Conservation (phyloP, 2,797 vertebrate species). For the Cottoperca gobio region DNA sequence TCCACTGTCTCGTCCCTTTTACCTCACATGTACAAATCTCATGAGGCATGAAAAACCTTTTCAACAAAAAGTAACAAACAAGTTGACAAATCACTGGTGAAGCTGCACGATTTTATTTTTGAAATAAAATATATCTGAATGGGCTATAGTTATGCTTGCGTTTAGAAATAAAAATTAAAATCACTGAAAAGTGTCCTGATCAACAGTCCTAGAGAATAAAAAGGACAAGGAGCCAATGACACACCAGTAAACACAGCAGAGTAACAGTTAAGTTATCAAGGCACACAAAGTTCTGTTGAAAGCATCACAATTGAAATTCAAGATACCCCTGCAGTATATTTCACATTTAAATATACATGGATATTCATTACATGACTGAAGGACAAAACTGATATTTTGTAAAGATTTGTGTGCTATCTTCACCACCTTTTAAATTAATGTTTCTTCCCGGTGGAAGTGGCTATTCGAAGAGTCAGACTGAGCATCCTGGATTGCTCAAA, state of each 20-base stretch:
- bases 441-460: slow-evolving; percentile 57
- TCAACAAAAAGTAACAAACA: slow-evolving; percentile 62
- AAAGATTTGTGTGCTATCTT: slow-evolving; percentile 75
- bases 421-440: slow-evolving; percentile 43
- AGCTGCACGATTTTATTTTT: slow-evolving; percentile 76
- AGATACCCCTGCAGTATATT: slow-evolving; percentile 84
- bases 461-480: slow-evolving; percentile 61
- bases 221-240: slow-evolving; percentile 61
- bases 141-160: slow-evolving; percentile 54
- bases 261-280: slow-evolving; percentile 81
- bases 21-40: slow-evolving; percentile 80
- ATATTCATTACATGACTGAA: slow-evolving; percentile 76
- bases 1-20: slow-evolving; percentile 74
- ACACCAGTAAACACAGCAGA: slow-evolving; percentile 79
- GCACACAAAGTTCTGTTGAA: slow-evolving; percentile 85
- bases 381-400: slow-evolving; percentile 67
- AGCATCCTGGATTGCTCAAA: slow-evolving; percentile 54
- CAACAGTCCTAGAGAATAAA: slow-evolving; percentile 50
- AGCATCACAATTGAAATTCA: slow-evolving; percentile 80
- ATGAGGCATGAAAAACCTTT: slow-evolving; percentile 75
- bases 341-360: slow-evolving; percentile 83
- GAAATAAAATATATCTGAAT: slow-evolving; percentile 56
- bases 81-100: slow-evolving; percentile 61
- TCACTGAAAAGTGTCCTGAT: slow-evolving; percentile 42
- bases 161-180: slow-evolving; percentile 39